Evolutionary conservation across 2,113 vertebrate genomes (phyloP), one percentile per base, ranked within the genome.

Genomic region (Montifringilla adamsi): DNA sequence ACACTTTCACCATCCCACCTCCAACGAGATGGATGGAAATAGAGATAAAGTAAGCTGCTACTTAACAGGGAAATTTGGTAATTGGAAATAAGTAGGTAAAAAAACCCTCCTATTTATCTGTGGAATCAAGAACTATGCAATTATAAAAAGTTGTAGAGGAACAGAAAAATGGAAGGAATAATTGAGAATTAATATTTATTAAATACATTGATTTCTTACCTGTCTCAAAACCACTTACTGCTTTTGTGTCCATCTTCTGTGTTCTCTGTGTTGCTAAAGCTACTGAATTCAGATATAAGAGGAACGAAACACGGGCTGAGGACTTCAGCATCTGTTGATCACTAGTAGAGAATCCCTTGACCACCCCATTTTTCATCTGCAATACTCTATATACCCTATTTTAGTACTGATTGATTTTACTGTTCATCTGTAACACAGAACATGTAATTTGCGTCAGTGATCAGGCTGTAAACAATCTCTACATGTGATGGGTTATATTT

Each of bases 71-170:
- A 87, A 73, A 85, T 73, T 60, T 60, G 15, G 7, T 17, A 82
- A 73, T 12, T 87, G 44, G 30, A 93, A 93, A 82, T 89, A 67
- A 59, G 16, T 20, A 46, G 13, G 50, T 66, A 74, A 78, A 94
- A 60, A 69, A 1, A 3, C n/a, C 39, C 19, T 60, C 6, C 15
- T 52, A 19, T 46, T 60, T 86, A 14, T 63, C 5, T 47, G 6
- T 72, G 44, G 53, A 83, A 76, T 83, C 7, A 82, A 85, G 82
- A 88, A 4, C 11, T 15, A 15, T 47, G 17, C 10, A 60, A 69
- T 12, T 15, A 41, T 37, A 76, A 67, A 75, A 78, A 28, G 7
- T 59, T 64, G 60, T 44, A 75, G 17, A 64, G 41, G 24, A 84
- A 46, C 9, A 47, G 13, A 66, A 91, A 86, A 84, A 35, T 21